A percentile compares a stretch with the other conserved stretches of the same genome.
Evolutionary conservation across 2,113 vertebrate species (phyloP).

Genomic region (Geothlypis trichas): DNA sequence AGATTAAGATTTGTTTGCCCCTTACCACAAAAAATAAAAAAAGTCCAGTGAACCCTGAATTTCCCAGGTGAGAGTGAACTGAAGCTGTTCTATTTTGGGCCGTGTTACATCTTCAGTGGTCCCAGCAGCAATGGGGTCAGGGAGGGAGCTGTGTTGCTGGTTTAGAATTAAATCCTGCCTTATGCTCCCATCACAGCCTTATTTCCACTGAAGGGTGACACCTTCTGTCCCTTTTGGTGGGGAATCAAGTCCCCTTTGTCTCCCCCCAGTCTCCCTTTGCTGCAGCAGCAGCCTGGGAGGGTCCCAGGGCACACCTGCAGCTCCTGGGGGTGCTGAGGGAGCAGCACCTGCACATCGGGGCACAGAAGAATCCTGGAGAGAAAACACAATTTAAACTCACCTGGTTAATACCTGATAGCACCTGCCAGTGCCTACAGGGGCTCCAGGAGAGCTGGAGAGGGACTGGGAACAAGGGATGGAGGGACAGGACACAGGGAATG

Average conservation of each 20-base stretch:
- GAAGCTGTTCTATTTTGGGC: neutral
- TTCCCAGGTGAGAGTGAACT: neutral
- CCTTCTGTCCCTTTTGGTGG: neutral
- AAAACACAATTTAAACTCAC: neutral
- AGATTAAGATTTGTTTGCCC: slow-evolving; percentile 70
- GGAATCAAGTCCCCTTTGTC: too few relatives aligned
- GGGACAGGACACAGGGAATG: neutral
- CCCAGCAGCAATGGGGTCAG: neutral
- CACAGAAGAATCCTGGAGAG: neutral
- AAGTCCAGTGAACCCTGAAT: slow-evolving; percentile 5
- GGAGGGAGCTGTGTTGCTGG: neutral
- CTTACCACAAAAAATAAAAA: slow-evolving; percentile 51
- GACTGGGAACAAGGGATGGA: neutral
- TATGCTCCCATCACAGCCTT: neutral
- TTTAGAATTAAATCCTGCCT: neutral
- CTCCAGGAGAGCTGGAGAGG: neutral
- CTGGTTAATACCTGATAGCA: neutral
- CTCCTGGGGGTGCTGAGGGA: neutral
- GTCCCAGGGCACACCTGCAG: neutral
- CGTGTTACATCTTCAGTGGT: neutral
- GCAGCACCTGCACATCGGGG: accelerated
- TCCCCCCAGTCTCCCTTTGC: neutral
- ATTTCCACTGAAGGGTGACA: neutral
- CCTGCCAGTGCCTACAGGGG: neutral
- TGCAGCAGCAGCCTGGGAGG: neutral